A percentile compares a stretch with the other conserved stretches of the same genome.
phyloP scores from a whole-genome alignment of 1,140 invertebrate species.

The Radopholus similis region DNA sequence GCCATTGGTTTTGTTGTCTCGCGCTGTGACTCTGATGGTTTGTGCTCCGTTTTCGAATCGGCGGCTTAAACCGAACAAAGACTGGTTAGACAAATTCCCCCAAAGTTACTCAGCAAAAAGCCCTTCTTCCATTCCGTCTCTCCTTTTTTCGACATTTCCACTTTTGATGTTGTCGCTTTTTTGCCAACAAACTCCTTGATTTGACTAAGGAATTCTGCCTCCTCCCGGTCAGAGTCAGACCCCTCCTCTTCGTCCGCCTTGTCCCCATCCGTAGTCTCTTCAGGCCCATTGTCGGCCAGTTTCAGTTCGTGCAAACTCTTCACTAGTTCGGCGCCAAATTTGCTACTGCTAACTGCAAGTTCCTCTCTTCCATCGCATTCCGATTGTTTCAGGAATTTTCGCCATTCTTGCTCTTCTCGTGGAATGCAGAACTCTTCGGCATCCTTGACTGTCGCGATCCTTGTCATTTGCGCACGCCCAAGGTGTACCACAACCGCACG shows the following conservation, averaged over 20 bases:
- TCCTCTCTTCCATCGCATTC: neutral
- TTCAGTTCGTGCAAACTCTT: conserved; percentile 12
- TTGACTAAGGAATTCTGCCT: conserved; percentile 4
- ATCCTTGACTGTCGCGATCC: neutral
- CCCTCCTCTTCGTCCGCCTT: neutral
- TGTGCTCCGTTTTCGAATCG: neutral
- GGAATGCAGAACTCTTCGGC: neutral
- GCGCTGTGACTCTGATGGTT: neutral
- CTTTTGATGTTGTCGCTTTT: neutral
- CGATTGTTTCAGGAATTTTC: neutral
- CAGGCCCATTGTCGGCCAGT: conserved; percentile 2
- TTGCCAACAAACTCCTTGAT: conserved; percentile 1
- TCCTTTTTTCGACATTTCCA: neutral
- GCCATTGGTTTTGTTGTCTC: neutral
- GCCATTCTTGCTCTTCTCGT: neutral
- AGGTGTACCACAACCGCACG: conserved; percentile 4
- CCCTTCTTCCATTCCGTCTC: neutral
- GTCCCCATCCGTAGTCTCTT: neutral
- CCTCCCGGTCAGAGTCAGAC: neutral
- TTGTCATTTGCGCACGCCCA: too few relatives aligned
- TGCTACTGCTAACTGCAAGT: neutral
- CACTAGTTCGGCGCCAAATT: conserved; percentile 4
- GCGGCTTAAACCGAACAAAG: neutral
- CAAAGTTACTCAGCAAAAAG: neutral
- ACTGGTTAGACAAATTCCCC: neutral